Evolutionary conservation across 64 coral and sea anemone genomes (phyloP).

Genomic region (Montipora foliosa): DNA sequence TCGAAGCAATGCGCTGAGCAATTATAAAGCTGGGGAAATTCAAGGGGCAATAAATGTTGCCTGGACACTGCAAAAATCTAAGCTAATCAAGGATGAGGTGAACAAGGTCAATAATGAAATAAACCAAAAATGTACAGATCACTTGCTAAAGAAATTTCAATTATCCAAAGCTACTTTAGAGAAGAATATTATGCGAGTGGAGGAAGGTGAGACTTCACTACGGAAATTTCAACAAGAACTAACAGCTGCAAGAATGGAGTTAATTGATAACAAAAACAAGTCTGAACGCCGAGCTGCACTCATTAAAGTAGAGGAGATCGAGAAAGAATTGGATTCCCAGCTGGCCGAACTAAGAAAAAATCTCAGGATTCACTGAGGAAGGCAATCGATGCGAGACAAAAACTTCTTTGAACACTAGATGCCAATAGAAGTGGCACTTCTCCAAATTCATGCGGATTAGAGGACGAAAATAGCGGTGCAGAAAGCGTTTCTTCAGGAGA

Average conservation of each 20-base stretch:
- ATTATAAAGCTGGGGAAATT: background rate
- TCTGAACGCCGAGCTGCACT: conserved; percentile 3
- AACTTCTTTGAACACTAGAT: conserved; percentile 2
- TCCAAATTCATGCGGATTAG: background rate
- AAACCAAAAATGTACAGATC: conserved; percentile 34
- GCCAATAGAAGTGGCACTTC: background rate
- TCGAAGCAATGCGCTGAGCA: background rate
- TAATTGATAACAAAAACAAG: conserved; percentile 33
- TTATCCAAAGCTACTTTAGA: conserved; percentile 30
- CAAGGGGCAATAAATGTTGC: background rate
- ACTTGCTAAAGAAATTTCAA: conserved; percentile 26
- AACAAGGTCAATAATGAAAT: conserved; percentile 31
- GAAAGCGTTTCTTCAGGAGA: conserved; percentile 14
- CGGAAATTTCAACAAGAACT: conserved; percentile 38
- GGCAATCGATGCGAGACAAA: conserved; percentile 12
- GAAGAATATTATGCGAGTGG: conserved; percentile 7
- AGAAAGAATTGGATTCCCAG: conserved; percentile 9
- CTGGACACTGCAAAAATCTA: conserved; percentile 1
- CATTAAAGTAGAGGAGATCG: background rate
- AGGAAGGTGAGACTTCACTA: conserved; percentile 30
- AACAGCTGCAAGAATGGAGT: conserved; percentile 45
- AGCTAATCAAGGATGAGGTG: conserved; percentile 32
- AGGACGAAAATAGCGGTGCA: background rate
- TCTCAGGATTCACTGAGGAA: conserved; percentile 15
- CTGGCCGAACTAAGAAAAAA: background rate